phyloP scores from a whole-genome alignment of 2,888 invertebrate genomes.

The Eristalis intricaria region DNA sequence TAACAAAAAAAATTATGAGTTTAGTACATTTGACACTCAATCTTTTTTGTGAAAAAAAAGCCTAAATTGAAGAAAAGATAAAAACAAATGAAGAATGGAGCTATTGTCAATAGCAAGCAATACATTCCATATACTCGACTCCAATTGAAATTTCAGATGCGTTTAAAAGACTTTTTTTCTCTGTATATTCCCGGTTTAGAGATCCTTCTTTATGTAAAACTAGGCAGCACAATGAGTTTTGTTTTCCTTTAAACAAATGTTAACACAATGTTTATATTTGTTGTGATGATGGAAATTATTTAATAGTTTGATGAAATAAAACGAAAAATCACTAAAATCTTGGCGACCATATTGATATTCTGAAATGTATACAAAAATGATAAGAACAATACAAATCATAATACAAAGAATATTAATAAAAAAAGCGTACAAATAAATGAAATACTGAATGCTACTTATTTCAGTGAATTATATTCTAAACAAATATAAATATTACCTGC shows the following conservation, averaged over 20 bases:
- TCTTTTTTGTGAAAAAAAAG: not conserved
- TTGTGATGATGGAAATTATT: slow-evolving; percentile 46
- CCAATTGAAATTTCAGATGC: not conserved
- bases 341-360: slow-evolving; percentile 75
- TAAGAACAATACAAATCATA: slow-evolving; percentile 59
- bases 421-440: slow-evolving; percentile 33
- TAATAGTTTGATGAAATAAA: slow-evolving; percentile 48
- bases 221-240: slow-evolving; percentile 42
- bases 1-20: slow-evolving; percentile 42
- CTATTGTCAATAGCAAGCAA: not conserved
- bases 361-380: slow-evolving; percentile 73
- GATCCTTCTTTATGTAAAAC: not conserved
- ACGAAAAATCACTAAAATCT: slow-evolving; percentile 35
- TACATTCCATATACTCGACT: not conserved
- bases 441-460: slow-evolving; percentile 14
- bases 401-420: slow-evolving; percentile 40
- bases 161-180: not conserved
- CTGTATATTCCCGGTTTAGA: not conserved
- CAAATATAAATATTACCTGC: slow-evolving; percentile 82
- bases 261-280: slow-evolving; percentile 8
- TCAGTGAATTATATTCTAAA: not conserved
- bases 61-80: too few relatives aligned
- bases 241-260: slow-evolving; percentile 18
- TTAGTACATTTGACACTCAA: not conserved
- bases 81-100: not conserved